Percentiles rank a stretch among this genome's conserved stretches.
Evolutionary conservation across 2,888 invertebrate genomes (phyloP).

Genomic region (Epinotia brunnichana): DNA sequence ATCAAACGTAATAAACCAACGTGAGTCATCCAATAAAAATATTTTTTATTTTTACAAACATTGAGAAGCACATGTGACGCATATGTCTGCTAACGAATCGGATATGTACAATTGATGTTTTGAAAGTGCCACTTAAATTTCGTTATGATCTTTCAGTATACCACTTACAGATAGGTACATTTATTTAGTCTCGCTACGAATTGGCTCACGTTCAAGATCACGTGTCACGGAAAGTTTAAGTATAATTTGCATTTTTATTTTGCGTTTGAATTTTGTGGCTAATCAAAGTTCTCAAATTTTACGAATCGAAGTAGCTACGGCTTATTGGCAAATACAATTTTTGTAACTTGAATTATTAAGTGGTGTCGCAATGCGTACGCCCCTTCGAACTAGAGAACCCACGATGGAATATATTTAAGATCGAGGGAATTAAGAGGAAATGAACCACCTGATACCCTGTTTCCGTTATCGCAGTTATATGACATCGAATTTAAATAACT

Average conservation of each 20-base stretch:
- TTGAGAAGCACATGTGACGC: no score
- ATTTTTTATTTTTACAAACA: no score
- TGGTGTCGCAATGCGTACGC: background rate
- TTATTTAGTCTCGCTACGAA: constrained; percentile 12
- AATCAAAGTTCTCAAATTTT: constrained; percentile 28
- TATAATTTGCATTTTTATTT: constrained; percentile 1
- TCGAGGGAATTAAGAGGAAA: background rate
- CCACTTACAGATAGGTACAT: background rate
- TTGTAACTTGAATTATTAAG: background rate
- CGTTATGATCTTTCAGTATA: constrained; percentile 19
- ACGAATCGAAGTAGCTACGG: background rate
- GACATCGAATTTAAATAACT: constrained; percentile 10
- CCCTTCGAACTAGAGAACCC: background rate
- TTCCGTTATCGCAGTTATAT: background rate
- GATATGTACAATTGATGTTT: no score
- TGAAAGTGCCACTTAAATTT: no score
- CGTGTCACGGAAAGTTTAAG: background rate
- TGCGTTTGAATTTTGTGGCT: constrained; percentile 15
- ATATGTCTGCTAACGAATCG: no score
- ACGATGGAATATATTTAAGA: no score
- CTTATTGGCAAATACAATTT: background rate
- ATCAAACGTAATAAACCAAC: no score
- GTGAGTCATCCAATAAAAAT: no score
- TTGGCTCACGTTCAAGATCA: constrained; percentile 21
- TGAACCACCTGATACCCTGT: background rate